These are phyloP conservation scores for Augiades crinisus DNA, from an alignment of 2,888 invertebrate species.

Conservation along the genomic window DNA sequence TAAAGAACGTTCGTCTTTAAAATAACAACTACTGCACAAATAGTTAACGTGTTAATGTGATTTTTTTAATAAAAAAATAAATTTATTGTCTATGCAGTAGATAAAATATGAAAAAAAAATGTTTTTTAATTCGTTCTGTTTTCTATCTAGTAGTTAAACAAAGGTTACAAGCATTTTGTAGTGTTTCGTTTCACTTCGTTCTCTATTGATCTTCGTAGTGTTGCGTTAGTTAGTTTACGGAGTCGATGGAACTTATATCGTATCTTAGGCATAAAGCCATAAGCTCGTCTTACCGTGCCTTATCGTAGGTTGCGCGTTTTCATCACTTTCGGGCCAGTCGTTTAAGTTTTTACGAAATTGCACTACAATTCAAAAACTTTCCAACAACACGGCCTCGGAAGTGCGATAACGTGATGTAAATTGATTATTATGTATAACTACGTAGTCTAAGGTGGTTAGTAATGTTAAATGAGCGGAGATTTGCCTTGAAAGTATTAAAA, in stretches of 20 bases:
- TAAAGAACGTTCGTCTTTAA: neutral
- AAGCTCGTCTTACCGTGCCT: slow-evolving; percentile 70
- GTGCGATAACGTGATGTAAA: slow-evolving; percentile 10
- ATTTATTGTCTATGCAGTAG: neutral
- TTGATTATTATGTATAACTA: neutral
- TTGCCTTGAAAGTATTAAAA: slow-evolving; percentile 79
- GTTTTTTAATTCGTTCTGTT: slow-evolving; percentile 3
- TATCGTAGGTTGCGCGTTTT: slow-evolving; percentile 34
- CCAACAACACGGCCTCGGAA: neutral
- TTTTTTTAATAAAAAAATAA: neutral
- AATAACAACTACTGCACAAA: neutral
- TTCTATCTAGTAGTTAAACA: slow-evolving; percentile 35
- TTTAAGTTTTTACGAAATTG: slow-evolving; percentile 23
- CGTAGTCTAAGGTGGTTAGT: neutral
- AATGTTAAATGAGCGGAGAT: slow-evolving; percentile 56
- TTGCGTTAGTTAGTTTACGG: slow-evolving; percentile 47
- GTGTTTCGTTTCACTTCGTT: slow-evolving; percentile 44
- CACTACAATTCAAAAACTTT: slow-evolving; percentile 21
- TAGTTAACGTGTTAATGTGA: neutral
- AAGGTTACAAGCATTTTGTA: slow-evolving; percentile 63
- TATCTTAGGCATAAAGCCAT: slow-evolving; percentile 64
- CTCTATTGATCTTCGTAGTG: slow-evolving; percentile 35
- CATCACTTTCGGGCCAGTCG: slow-evolving; percentile 20
- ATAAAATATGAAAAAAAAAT: neutral
- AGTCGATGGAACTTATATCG: slow-evolving; percentile 47